Base-by-base conservation (phyloP, 2,797 vertebrate species). In the Karalla daura region DNA sequence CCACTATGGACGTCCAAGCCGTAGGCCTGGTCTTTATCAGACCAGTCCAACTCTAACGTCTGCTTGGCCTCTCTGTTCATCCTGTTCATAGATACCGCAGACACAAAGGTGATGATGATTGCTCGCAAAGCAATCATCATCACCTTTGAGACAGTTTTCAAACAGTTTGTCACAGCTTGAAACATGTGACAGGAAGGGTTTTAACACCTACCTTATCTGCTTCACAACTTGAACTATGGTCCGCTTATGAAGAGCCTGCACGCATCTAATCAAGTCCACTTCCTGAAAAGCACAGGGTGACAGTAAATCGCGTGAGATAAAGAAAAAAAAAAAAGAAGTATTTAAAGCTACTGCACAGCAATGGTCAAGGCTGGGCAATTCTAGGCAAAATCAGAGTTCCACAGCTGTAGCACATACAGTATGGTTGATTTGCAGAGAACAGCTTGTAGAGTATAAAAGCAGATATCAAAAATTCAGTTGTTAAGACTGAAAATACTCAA, bases 211-310 rank as follows among this genome's bases (percentile, higher is more conserved):
- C 97, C 93, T 92, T 54, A 96, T 96, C 90, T 98, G 98, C 76
- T 80, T 89, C 65, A 91, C 41, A 0, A 94, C 93, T 82, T 98
- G 95, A 65, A 85, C 86, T 52, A 93, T 82, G 6, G 96, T 97
- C 74, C 93, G 95, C 63, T 95, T 96, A 83, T 98, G 88, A 30
- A 99, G 95, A 60, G 95, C 94, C 83, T 96, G 96, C 35, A 98
- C n/a, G 37, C 90, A 96, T 80, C 88, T 88, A 86, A 98, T 95
- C 23, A 99, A 91, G 36, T 98, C 95, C 0, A 94, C 90, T 74
- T 99, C 97, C 97, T 99, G 61, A 32, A 53, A 55, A 53, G 72
- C n/a, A 75, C 30, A 67, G 7, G 67, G 5, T 20, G 9, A 40
- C n/a, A 12, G 14, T 18, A n/a, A n/a, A n/a, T 12, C 11, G 9